Evolutionary conservation across 2,797 vertebrate species (phyloP).

Genomic region (Protonibea diacanthus): DNA sequence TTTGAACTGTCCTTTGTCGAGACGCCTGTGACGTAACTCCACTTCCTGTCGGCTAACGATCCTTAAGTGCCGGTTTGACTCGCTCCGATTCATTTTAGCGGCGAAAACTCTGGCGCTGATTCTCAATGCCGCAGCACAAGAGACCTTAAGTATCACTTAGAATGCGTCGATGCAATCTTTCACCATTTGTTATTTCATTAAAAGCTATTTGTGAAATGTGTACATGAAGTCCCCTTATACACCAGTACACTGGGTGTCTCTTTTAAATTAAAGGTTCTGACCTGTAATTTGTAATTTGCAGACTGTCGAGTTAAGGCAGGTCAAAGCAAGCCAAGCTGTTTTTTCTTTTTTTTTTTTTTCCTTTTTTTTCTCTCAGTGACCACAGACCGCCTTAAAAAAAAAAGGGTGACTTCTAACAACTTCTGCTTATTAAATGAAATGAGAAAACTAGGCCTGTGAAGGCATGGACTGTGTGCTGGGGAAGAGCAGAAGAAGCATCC

Average conservation of each 20-base stretch:
- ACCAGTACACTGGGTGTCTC: not conserved
- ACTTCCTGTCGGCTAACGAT: conserved; percentile 36
- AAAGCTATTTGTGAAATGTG: not conserved
- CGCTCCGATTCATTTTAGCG: not conserved
- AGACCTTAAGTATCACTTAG: not conserved
- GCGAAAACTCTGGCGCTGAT: conserved; percentile 12
- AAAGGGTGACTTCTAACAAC: not conserved
- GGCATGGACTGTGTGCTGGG: not conserved
- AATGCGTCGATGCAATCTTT: not conserved
- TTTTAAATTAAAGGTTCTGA: conserved; percentile 30
- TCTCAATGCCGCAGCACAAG: not conserved
- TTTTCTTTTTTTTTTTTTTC: not conserved
- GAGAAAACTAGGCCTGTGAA: not conserved
- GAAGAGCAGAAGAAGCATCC: conserved; percentile 11
- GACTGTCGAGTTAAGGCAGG: conserved; percentile 9
- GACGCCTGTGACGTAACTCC: conserved; percentile 11
- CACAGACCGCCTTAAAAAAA: conserved; percentile 1
- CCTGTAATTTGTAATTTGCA: conserved; percentile 24
- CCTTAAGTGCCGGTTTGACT: conserved; percentile 30
- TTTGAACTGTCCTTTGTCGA: conserved; percentile 31
- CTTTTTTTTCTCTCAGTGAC: conserved; percentile 1
- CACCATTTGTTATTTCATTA: not conserved
- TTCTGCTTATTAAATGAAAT: conserved; percentile 12
- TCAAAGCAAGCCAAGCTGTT: conserved; percentile 2
- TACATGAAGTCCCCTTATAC: not conserved